Conservation (phyloP, 1,140 invertebrate genomes). For the Drosophila gunungcola region DNA sequence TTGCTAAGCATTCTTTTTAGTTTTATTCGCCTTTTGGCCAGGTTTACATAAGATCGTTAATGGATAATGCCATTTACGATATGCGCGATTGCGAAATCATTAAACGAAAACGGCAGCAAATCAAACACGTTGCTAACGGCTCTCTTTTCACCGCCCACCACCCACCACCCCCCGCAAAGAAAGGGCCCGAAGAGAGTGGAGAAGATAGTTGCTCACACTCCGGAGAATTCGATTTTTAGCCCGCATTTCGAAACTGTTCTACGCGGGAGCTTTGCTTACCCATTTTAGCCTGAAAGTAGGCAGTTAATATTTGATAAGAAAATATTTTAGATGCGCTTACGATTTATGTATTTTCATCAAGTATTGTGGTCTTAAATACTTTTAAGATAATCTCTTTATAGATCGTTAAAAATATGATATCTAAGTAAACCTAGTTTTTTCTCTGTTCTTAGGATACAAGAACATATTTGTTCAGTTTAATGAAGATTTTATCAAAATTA, state of each 20-base stretch:
- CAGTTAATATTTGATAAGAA: background rate
- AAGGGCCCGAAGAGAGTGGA: background rate
- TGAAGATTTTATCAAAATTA: no score
- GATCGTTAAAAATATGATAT: no score
- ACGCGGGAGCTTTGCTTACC: background rate
- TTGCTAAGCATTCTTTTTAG: slow-evolving; percentile 32
- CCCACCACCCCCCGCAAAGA: background rate
- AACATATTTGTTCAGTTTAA: no score
- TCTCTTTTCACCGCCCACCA: background rate
- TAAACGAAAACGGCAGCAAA: slow-evolving; percentile 16
- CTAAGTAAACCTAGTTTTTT: no score
- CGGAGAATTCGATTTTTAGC: slow-evolving; percentile 2
- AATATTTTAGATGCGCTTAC: background rate
- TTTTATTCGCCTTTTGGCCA: slow-evolving; percentile 11
- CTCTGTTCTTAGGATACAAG: no score
- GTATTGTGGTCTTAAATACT: no score
- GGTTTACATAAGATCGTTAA: slow-evolving; percentile 42
- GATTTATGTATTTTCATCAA: no score
- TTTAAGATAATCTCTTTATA: no score
- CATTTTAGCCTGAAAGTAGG: slow-evolving; percentile 53
- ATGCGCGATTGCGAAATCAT: slow-evolving; percentile 33
- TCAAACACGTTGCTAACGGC: slow-evolving; percentile 1
- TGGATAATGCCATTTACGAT: slow-evolving; percentile 1
- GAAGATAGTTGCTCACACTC: background rate
- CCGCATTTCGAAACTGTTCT: slow-evolving; percentile 4